These are phyloP conservation scores for Drosophila macrospina DNA, from an alignment of 2,888 invertebrate genomes.

Conservation along the genomic window DNA sequence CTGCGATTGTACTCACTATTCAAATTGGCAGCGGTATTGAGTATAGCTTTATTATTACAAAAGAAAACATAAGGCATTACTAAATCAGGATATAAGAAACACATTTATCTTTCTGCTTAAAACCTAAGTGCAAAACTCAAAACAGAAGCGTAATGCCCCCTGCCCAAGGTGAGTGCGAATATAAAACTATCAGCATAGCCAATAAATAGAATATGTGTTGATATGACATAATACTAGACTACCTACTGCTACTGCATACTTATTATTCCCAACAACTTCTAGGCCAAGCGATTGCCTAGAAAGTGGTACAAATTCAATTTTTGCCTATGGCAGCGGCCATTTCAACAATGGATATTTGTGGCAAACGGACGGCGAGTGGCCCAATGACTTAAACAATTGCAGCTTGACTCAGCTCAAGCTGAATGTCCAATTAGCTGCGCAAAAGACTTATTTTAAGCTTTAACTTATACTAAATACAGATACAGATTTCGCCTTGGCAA, in stretches of 20 bases:
- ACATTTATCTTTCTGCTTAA: slow-evolving; percentile 39
- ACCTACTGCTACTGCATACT: slow-evolving; percentile 21
- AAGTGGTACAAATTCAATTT: slow-evolving; percentile 27
- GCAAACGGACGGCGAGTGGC: slow-evolving; percentile 52
- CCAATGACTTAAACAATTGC: slow-evolving; percentile 32
- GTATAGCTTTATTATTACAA: slow-evolving; percentile 25
- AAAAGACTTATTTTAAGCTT: slow-evolving; percentile 11
- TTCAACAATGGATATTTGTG: slow-evolving; percentile 4
- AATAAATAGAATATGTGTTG: slow-evolving; percentile 23
- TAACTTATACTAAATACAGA: slow-evolving; percentile 14
- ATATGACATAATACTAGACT: slow-evolving; percentile 57
- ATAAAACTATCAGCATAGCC: slow-evolving; percentile 11
- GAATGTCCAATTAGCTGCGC: slow-evolving; percentile 44
- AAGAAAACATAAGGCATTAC: slow-evolving; percentile 25
- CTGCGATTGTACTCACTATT: slow-evolving; percentile 25
- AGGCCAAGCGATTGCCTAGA: slow-evolving; percentile 25
- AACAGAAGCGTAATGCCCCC: slow-evolving; percentile 46
- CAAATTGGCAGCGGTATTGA: slow-evolving; percentile 58
- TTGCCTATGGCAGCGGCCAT: slow-evolving; percentile 29
- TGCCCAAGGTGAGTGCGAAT: slow-evolving; percentile 25
- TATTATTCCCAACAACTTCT: slow-evolving; percentile 27
- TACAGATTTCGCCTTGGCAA: slow-evolving; percentile 40
- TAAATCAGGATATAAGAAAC: too few species aligned
- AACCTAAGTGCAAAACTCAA: slow-evolving; percentile 53
- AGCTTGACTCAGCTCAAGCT: slow-evolving; percentile 41